A percentile compares a stretch with the other conserved stretches of the same genome.
Evolutionary conservation across 37 sponge, comb jelly and placozoan species (phyloP).

Genomic region (Lycopodina hypogea): DNA sequence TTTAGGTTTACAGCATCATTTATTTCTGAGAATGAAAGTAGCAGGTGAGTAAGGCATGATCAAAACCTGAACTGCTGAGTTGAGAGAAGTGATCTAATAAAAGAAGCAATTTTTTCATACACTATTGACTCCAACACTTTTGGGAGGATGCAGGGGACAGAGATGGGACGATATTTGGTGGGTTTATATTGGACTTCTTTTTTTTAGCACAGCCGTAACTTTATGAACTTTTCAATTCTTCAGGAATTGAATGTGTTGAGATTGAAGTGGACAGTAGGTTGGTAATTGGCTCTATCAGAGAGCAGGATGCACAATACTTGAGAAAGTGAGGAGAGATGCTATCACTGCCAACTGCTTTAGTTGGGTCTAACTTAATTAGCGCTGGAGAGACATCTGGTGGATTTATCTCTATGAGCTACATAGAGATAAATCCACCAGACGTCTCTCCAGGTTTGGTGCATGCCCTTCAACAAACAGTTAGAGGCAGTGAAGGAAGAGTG

Average conservation of each 20-base stretch:
- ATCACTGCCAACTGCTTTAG: neutral
- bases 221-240: constrained; percentile 26
- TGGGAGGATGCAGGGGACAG: constrained; percentile 22
- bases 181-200: neutral
- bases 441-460: too few species aligned
- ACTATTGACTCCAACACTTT: constrained; percentile 24
- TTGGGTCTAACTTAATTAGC: neutral
- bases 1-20: neutral
- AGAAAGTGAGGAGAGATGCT: neutral
- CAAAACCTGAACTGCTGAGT: constrained; percentile 19
- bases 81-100: neutral
- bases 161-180: constrained; percentile 39
- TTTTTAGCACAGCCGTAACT: constrained; percentile 23
- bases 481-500: too few species aligned
- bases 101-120: constrained; percentile 13
- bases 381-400: neutral
- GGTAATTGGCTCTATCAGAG: too few species aligned
- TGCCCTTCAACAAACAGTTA: too few species aligned
- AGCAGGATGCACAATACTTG: neutral
- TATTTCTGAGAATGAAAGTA: neutral
- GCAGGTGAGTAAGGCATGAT: constrained; percentile 7
- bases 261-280: neutral
- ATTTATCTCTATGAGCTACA: neutral
- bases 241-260: neutral
- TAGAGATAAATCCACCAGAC: too few species aligned